Percentiles rank a stretch among this genome's conserved stretches.
Evolutionary conservation across 2,888 invertebrate genomes (phyloP).

Genomic region (Rambutsinella grinnellia): DNA sequence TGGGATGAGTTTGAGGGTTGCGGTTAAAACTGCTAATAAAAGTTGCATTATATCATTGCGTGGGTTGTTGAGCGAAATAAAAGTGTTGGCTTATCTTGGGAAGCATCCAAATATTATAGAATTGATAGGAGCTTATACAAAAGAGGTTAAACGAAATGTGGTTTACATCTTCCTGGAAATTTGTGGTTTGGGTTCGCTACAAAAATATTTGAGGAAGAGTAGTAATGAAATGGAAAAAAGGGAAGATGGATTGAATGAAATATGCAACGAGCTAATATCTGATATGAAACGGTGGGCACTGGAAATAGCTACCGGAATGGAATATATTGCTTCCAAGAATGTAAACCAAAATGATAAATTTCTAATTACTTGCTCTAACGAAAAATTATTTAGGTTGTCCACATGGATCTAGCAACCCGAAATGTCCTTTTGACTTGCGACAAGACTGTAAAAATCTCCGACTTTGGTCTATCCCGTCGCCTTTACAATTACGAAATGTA

Average conservation of each 20-base stretch:
- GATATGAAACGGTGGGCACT: too few species aligned
- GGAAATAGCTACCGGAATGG: conserved; percentile 15
- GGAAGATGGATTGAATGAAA: too few species aligned
- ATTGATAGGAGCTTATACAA: conserved; percentile 9
- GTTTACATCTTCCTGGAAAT: not conserved
- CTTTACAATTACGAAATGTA: conserved; percentile 7
- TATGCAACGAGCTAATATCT: too few species aligned
- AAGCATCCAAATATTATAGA: not conserved
- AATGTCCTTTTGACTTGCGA: not conserved
- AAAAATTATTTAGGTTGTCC: not conserved
- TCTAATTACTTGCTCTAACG: too few species aligned
- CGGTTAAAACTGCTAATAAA: too few species aligned
- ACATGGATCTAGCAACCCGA: not conserved
- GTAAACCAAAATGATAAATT: too few species aligned
- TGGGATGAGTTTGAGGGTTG: too few species aligned
- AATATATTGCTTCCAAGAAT: not conserved
- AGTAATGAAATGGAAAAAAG: not conserved
- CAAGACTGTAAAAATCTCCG: not conserved
- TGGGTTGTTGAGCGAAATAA: conserved; percentile 5
- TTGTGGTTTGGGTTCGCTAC: not conserved
- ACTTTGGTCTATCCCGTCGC: conserved; percentile 2
- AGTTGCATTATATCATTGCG: not conserved
- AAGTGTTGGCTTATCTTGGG: conserved; percentile 14
- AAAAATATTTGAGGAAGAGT: not conserved
- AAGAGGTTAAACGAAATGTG: not conserved